phyloP scores from a whole-genome alignment of 2,888 invertebrate genomes.

The Clostera curtula region DNA sequence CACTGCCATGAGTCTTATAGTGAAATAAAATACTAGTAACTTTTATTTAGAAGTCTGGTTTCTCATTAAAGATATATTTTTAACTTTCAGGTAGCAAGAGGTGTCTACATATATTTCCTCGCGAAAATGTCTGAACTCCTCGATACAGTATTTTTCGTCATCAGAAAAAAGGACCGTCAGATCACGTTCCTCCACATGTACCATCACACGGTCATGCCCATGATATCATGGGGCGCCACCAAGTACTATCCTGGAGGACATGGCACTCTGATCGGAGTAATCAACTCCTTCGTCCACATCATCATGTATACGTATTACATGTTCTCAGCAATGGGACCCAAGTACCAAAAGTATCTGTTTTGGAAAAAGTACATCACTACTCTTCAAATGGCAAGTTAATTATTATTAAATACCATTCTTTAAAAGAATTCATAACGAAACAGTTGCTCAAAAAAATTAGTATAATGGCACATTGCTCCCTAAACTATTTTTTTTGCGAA shows the following conservation, averaged over 20 bases:
- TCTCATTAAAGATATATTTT: too few relatives aligned
- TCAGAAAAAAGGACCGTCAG: constrained; percentile 93
- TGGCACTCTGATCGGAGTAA: constrained; percentile 91
- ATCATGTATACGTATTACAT: constrained; percentile 96
- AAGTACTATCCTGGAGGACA: constrained; percentile 93
- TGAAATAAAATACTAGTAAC: too few relatives aligned
- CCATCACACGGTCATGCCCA: constrained; percentile 96
- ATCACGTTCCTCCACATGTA: constrained; percentile 93
- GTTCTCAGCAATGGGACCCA: constrained; percentile 90
- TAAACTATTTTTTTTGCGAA: too few relatives aligned
- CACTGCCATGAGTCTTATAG: too few relatives aligned
- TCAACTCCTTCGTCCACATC: constrained; percentile 96
- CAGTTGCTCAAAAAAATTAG: too few relatives aligned
- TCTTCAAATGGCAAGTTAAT: constrained; percentile 54
- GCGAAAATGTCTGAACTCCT: constrained; percentile 93
- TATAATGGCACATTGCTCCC: too few relatives aligned
- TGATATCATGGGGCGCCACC: constrained; percentile 94
- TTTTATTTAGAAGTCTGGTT: too few relatives aligned
- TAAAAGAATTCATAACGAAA: too few relatives aligned
- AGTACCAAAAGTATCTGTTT: constrained; percentile 90
- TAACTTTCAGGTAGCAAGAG: constrained; percentile 76
- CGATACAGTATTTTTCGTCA: constrained; percentile 94
- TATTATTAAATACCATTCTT: not conserved
- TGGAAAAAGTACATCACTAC: constrained; percentile 96
- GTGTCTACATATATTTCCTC: constrained; percentile 89